These are phyloP conservation scores for Tringa solitaria DNA, from an alignment of 2,113 vertebrate species.

Conservation along the genomic window DNA sequence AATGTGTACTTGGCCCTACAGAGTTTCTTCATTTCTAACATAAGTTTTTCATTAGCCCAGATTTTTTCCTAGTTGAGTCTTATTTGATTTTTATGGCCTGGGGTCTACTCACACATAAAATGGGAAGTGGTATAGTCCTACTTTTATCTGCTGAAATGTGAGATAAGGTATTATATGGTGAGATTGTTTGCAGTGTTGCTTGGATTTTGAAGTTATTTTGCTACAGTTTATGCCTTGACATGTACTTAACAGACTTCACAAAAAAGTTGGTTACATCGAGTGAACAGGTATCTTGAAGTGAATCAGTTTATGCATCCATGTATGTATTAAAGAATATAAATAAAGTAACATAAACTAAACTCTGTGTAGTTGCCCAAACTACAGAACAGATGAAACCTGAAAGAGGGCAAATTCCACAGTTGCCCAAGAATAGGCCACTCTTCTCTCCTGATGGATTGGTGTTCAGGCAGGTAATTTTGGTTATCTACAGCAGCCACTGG, in stretches of 20 bases:
- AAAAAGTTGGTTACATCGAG: neutral
- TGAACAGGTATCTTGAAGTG: neutral
- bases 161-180: neutral
- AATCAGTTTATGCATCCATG: neutral
- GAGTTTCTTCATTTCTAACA: constrained; percentile 4
- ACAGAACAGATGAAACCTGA: neutral
- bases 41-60: constrained; percentile 23
- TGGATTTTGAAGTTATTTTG: neutral
- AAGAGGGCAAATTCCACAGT: neutral
- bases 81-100: constrained; percentile 2
- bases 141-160: neutral
- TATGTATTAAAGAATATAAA: neutral
- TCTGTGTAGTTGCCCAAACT: neutral
- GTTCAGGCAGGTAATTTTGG: neutral
- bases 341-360: neutral
- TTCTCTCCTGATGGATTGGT: rapidly evolving
- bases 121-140: neutral
- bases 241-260: neutral
- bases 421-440: neutral
- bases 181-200: neutral
- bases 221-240: neutral
- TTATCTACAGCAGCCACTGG: neutral
- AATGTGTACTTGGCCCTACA: neutral
- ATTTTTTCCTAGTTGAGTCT: constrained; percentile 10
- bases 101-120: constrained; percentile 12